Conservation (phyloP, 2,797 vertebrate species). For the Peromyscus attwateri region DNA sequence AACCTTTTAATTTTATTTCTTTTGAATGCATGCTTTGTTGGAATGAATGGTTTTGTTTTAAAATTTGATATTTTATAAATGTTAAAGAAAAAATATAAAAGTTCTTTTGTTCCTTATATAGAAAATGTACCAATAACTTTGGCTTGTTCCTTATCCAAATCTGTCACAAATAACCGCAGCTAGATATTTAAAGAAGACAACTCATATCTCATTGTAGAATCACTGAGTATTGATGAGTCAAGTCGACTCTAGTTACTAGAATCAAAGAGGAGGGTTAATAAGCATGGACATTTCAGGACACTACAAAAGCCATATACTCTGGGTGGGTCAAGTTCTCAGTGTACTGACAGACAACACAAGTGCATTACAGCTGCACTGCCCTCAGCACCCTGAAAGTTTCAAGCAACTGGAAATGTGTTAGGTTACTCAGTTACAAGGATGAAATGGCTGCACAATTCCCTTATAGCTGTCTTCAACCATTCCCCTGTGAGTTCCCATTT, state of each 20-base stretch:
- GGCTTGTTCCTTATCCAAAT: conserved; percentile 25
- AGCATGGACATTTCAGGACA: not conserved
- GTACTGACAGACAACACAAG: not conserved
- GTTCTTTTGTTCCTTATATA: conserved; percentile 17
- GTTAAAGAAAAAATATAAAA: conserved; percentile 50
- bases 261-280: conserved; percentile 32
- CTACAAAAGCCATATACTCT: not conserved
- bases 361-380: not conserved
- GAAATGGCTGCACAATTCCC: not conserved
- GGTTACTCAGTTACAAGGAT: not conserved
- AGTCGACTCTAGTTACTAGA: not conserved
- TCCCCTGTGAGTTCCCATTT: not conserved
- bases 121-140: not conserved
- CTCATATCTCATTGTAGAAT: conserved; percentile 22
- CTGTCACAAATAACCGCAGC: conserved; percentile 17
- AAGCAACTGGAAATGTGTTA: not conserved
- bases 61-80: conserved; percentile 24
- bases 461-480: not conserved
- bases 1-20: conserved; percentile 43
- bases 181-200: conserved; percentile 33
- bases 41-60: not conserved
- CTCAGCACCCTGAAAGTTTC: not conserved
- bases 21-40: not conserved
- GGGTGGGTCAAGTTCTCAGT: not conserved
- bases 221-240: not conserved